Evolutionary conservation across 2,888 invertebrate species (phyloP), one percentile per base, ranked within the genome.

Genomic region (Agrotis puta): DNA sequence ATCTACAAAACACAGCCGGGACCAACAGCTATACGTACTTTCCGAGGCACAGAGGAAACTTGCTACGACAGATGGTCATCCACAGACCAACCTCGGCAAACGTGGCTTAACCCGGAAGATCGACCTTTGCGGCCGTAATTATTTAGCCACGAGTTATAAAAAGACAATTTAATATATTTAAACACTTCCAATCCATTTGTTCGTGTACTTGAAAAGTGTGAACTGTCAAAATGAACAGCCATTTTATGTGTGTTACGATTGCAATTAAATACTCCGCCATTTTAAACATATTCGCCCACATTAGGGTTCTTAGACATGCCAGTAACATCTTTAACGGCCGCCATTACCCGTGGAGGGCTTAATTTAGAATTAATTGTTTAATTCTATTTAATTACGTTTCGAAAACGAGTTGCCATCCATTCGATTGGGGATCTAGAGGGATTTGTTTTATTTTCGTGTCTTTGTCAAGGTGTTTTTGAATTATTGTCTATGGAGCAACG

Each of bases 351-450:
- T 16, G 20, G 53, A 54, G 16, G 54, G 81, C 81, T 79, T 81
- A 81, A 79, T 76, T 81, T 64, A 70, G 65, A 66, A 61, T 70
- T 76, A 79, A 79, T 79, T 79, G 78, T 70, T 70, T 81, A 70
- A 76, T 66, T 78, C 70, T 13, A 51, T 81, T 79, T 81, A 81
- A 79, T 79, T 79, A 64, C 70, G 53, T 66, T 63, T 59, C 70
- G 59, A 70, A 64, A 81, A 76, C 59, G 81, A 66, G 50, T 81
- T 81, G 27, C 47, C 64, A 56, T 45, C 51, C 45, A 56, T 81
- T 81, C 66, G 75, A 77, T 74, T 76, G 76, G 79, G 51, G 61
- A 13, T 39, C 53, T 79, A 50, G 22, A 7, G 48, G 48, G 74
- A 64, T 65, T 54, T 54, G 27, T 62, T 64, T 74, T 64, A 70